A percentile compares a stretch with the other conserved stretches of the same genome.
These are phyloP conservation scores for Centropristis striata DNA, from an alignment of 2,113 vertebrate species.

Conservation along the genomic window DNA sequence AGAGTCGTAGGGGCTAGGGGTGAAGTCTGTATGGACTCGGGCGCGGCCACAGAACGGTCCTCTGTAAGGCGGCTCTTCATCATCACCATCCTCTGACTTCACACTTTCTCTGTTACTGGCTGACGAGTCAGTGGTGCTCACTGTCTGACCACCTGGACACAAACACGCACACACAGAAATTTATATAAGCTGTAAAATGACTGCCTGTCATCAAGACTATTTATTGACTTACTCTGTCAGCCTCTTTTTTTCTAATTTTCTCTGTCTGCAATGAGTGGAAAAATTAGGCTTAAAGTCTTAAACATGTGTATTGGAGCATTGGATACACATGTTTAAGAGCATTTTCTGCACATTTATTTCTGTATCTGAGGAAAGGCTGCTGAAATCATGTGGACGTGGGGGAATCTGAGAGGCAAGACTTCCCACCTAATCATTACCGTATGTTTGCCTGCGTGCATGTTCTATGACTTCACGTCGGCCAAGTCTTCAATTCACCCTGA, in stretches of 20 bases:
- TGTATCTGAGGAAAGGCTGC: slow-evolving; percentile 13
- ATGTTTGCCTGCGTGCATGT: slow-evolving; percentile 44
- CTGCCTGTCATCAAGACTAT: background rate
- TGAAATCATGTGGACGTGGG: slow-evolving; percentile 19
- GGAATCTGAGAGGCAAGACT: slow-evolving; percentile 21
- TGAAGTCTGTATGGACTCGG: slow-evolving; percentile 97
- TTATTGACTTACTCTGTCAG: background rate
- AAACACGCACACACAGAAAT: slow-evolving; percentile 15
- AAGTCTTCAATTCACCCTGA: slow-evolving; percentile 17
- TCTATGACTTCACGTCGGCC: slow-evolving; percentile 1
- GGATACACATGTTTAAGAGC: background rate
- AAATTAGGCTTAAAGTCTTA: background rate
- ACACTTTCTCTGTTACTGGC: slow-evolving; percentile 98
- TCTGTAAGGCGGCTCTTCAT: slow-evolving; percentile 95
- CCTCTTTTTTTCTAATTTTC: background rate
- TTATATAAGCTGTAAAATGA: background rate
- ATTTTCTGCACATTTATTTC: slow-evolving; percentile 10
- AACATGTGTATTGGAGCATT: slow-evolving; percentile 1
- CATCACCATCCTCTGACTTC: slow-evolving; percentile 98
- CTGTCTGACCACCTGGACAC: slow-evolving; percentile 93
- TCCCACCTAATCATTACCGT: slow-evolving; percentile 56
- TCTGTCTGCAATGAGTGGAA: background rate
- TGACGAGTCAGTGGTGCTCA: slow-evolving; percentile 98
- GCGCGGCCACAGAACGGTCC: slow-evolving; percentile 98
- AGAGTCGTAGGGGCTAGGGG: slow-evolving; percentile 97